Evolutionary conservation across 2,797 vertebrate genomes (phyloP).

Genomic region (Megalops cyprinoides): DNA sequence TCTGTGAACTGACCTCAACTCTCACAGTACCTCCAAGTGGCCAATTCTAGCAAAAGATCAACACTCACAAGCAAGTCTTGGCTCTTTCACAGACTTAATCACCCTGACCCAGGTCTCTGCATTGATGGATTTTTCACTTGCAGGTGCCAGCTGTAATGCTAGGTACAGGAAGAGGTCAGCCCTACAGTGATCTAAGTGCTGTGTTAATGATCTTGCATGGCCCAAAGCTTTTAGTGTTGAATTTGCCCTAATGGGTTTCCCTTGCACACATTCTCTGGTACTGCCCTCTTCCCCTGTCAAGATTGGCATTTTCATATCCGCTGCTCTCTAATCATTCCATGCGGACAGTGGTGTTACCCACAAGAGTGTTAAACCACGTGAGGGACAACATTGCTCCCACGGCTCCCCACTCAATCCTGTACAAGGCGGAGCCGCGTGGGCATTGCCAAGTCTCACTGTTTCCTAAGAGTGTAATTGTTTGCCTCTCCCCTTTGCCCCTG

Average conservation of each 20-base stretch:
- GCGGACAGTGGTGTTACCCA: not conserved
- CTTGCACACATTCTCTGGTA: not conserved
- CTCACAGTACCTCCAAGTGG: too few species aligned
- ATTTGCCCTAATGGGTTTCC: not conserved
- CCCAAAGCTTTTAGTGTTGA: not conserved
- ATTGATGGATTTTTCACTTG: slow-evolving; percentile 9
- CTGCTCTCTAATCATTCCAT: not conserved
- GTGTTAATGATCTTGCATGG: slow-evolving; percentile 1
- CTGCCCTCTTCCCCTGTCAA: not conserved
- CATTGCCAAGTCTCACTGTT: not conserved
- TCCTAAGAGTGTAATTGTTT: not conserved
- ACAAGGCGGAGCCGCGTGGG: not conserved
- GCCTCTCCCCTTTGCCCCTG: not conserved
- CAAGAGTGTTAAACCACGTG: not conserved
- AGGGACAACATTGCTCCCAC: not conserved
- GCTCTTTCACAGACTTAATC: not conserved
- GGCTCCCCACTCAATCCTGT: not conserved
- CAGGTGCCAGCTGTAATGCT: not conserved
- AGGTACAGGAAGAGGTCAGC: not conserved
- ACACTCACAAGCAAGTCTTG: not conserved
- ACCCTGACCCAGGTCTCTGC: not conserved
- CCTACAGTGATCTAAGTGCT: not conserved
- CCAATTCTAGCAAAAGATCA: not conserved
- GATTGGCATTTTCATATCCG: not conserved
- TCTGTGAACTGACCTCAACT: not conserved